phyloP scores from a whole-genome alignment of 2,113 vertebrate species.

The Myanophis thanlyinensis region DNA sequence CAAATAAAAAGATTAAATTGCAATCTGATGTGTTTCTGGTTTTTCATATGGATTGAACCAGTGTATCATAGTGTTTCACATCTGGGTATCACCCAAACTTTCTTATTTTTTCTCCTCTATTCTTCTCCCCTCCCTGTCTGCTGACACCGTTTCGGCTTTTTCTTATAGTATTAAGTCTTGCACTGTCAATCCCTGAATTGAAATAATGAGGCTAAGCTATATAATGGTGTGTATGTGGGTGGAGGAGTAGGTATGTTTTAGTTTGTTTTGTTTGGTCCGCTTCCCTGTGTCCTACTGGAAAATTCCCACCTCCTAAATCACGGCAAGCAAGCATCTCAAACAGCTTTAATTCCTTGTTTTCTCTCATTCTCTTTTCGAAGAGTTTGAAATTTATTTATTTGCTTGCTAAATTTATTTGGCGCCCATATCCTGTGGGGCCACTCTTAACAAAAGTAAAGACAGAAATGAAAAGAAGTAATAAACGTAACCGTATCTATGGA shows the following conservation, averaged over 20 bases:
- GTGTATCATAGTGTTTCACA: constrained; percentile 74
- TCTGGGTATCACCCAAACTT: constrained; percentile 65
- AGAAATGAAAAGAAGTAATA: neutral
- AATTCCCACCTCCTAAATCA: neutral
- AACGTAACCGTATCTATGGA: neutral
- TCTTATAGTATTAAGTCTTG: constrained; percentile 76
- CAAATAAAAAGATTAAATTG: constrained; percentile 87
- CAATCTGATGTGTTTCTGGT: constrained; percentile 78
- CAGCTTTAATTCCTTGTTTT: neutral
- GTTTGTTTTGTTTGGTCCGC: neutral
- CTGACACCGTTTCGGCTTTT: constrained; percentile 75
- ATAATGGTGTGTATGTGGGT: constrained; percentile 1
- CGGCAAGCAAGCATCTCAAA: constrained; percentile 5
- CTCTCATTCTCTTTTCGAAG: neutral
- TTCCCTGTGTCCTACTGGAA: neutral
- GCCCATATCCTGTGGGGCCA: neutral
- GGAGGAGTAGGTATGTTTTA: neutral
- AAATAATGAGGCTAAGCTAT: constrained; percentile 72
- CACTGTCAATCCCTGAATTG: constrained; percentile 70
- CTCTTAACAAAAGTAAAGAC: neutral
- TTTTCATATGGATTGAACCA: constrained; percentile 70
- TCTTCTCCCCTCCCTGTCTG: constrained; percentile 41
- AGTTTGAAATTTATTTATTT: neutral
- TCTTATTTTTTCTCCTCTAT: constrained; percentile 24
- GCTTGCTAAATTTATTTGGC: neutral